phyloP scores from a whole-genome alignment of 1,140 invertebrate species.

The Hirudo medicinalis region DNA sequence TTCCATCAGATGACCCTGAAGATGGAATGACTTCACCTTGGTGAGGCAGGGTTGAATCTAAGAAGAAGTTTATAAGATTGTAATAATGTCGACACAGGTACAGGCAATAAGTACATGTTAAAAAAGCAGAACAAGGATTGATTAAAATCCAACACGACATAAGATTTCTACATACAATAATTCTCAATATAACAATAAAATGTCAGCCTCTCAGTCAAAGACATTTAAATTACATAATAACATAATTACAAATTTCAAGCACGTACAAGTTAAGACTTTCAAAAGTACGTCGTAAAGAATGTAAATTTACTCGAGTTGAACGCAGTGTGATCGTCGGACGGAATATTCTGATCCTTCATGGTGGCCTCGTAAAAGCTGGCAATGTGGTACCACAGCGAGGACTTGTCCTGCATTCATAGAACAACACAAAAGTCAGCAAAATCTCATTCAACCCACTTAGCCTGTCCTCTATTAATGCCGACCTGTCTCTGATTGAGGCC shows the following conservation, averaged over 20 bases:
- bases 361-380: neutral
- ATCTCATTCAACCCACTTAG: too few relatives aligned
- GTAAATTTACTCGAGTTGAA: too few relatives aligned
- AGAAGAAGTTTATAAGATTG: too few relatives aligned
- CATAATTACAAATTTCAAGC: neutral
- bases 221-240: neutral
- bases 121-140: neutral
- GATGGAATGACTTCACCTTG: neutral
- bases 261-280: too few relatives aligned
- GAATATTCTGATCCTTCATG: neutral
- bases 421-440: too few relatives aligned
- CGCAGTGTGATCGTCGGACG: too few relatives aligned
- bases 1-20: conserved; percentile 22
- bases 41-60: conserved; percentile 6
- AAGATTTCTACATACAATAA: neutral
- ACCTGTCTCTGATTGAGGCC: conserved; percentile 83
- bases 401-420: neutral
- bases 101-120: too few relatives aligned
- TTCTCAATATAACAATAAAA: conserved; percentile 2
- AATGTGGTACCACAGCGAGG: conserved; percentile 3
- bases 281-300: too few relatives aligned
- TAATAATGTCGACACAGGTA: too few relatives aligned
- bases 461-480: neutral
- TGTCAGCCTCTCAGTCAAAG: neutral
- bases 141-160: neutral